Percentiles rank a stretch among this genome's conserved stretches.
Conservation (phyloP, 2,888 invertebrate genomes). For the Lasioglossum pauxillum region DNA sequence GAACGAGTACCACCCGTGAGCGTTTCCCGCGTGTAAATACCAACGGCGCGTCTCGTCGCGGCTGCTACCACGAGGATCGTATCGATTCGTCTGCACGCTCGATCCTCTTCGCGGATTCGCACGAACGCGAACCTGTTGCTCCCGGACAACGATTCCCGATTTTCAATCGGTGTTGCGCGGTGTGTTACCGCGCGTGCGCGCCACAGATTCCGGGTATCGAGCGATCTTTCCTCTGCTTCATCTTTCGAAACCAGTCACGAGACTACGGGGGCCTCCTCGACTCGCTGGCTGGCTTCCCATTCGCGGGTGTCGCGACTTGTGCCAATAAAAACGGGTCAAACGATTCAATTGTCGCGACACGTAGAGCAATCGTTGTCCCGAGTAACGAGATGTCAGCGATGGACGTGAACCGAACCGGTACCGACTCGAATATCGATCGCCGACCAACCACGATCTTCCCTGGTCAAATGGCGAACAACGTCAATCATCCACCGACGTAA, state of each 20-base stretch:
- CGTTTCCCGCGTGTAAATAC: background rate
- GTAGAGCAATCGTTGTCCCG: background rate
- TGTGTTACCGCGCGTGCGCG: background rate
- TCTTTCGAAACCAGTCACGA: constrained; percentile 26
- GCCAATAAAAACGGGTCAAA: constrained; percentile 78
- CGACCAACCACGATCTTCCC: background rate
- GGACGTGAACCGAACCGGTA: background rate
- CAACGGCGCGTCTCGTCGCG: background rate
- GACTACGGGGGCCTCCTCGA: background rate
- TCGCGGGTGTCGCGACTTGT: constrained; percentile 42
- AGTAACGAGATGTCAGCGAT: background rate
- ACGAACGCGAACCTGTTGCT: background rate
- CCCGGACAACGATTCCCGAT: background rate
- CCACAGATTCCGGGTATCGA: background rate
- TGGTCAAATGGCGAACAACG: background rate
- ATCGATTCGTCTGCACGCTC: background rate
- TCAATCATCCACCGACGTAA: background rate
- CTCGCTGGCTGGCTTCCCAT: constrained; percentile 29
- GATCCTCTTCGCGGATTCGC: background rate
- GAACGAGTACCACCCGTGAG: background rate
- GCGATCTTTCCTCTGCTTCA: background rate
- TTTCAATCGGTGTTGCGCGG: background rate
- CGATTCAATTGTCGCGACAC: constrained; percentile 70
- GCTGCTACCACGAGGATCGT: background rate
- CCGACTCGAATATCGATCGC: background rate